Conservation (phyloP, 2,113 vertebrate species). For the Oryzias curvinotus region DNA sequence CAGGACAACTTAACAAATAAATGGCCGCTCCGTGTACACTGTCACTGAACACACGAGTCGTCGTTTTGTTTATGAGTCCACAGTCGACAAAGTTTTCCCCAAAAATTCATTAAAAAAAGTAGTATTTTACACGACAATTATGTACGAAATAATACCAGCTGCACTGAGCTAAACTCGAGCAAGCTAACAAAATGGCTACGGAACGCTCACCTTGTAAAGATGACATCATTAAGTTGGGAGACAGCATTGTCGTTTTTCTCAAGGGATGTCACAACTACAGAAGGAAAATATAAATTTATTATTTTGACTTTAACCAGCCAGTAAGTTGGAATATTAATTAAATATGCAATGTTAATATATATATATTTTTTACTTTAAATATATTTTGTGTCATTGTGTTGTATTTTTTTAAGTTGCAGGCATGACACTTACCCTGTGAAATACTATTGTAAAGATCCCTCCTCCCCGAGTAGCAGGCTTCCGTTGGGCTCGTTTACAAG, state of each 20-base stretch:
- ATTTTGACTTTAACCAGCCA: background rate
- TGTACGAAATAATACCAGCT: constrained; percentile 18
- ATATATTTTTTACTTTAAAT: no score
- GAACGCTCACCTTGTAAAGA: constrained; percentile 35
- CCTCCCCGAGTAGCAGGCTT: no score
- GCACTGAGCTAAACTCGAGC: constrained; percentile 48
- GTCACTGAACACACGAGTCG: background rate
- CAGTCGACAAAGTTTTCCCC: fast-evolving
- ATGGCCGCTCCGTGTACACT: constrained; percentile 40
- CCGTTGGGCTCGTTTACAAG: no score
- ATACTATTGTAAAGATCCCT: no score
- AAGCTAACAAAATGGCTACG: constrained; percentile 81
- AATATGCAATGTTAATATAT: no score
- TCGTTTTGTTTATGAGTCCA: background rate
- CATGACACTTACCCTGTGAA: no score
- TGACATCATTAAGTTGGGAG: constrained; percentile 70
- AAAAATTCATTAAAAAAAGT: constrained; percentile 1
- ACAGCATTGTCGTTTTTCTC: constrained; percentile 8
- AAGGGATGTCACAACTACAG: constrained; percentile 4
- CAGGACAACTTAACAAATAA: constrained; percentile 61
- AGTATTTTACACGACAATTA: background rate
- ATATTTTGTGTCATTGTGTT: no score
- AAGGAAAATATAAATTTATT: background rate
- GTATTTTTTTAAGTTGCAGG: no score
- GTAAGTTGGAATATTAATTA: no score